Evolutionary conservation across 2,888 invertebrate species (phyloP).

Genomic region (Orchestes rusci): DNA sequence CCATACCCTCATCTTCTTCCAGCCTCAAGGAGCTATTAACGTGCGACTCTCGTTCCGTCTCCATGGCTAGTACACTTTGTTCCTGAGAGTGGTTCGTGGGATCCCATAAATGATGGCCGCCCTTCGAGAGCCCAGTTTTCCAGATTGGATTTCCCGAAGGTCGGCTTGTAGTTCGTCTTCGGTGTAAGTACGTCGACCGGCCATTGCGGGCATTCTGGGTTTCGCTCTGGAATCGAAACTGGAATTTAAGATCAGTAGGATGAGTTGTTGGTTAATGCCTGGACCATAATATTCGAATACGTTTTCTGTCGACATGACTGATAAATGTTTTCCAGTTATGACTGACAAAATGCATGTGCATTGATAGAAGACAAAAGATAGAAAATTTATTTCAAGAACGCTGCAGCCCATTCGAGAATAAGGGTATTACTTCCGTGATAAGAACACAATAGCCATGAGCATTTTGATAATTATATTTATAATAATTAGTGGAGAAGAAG

Average conservation of each 20-base stretch:
- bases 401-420: slow-evolving; percentile 19
- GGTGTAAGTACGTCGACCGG: slow-evolving; percentile 78
- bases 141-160: slow-evolving; percentile 88
- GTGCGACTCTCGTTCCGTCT: slow-evolving; percentile 62
- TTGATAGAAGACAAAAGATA: slow-evolving; percentile 17
- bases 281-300: too few species aligned
- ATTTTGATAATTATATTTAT: too few species aligned
- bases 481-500: too few species aligned
- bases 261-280: slow-evolving; percentile 6
- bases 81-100: slow-evolving; percentile 90
- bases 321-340: too few species aligned
- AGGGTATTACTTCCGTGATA: too few species aligned
- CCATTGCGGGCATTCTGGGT: slow-evolving; percentile 58
- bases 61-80: slow-evolving; percentile 82
- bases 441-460: too few species aligned
- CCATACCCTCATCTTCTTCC: slow-evolving; percentile 50
- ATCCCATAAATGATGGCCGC: slow-evolving; percentile 95
- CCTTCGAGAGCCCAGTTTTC: slow-evolving; percentile 84
- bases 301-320: too few species aligned
- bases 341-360: slow-evolving; percentile 12
- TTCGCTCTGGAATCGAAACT: slow-evolving; percentile 57
- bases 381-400: slow-evolving; percentile 21
- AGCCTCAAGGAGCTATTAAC: slow-evolving; percentile 40
- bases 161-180: slow-evolving; percentile 92
- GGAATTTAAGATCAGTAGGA: slow-evolving; percentile 37